phyloP scores from a whole-genome alignment of 2,113 vertebrate genomes.

The Nanorana parkeri region DNA sequence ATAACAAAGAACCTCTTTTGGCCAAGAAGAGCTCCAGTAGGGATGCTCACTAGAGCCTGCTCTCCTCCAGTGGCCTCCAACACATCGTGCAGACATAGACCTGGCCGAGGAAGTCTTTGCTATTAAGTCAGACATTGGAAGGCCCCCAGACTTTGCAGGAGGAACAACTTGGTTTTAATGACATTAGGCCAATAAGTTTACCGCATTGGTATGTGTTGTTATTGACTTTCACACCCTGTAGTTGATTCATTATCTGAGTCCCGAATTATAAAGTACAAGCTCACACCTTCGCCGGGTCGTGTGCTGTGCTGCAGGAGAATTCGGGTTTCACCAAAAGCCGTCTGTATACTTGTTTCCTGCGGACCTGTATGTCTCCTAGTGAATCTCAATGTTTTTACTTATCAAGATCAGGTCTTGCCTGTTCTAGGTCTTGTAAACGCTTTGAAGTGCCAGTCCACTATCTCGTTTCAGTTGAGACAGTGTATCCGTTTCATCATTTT shows the following conservation, averaged over 20 bases:
- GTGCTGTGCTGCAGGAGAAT: constrained; percentile 13
- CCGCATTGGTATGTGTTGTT: too few species aligned
- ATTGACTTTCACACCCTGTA: too few species aligned
- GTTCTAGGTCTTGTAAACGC: constrained; percentile 24
- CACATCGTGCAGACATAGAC: too few species aligned
- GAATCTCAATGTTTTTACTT: constrained; percentile 48
- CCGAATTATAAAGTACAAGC: not conserved
- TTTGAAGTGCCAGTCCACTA: constrained; percentile 52
- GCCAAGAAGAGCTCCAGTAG: too few species aligned
- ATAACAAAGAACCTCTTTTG: too few species aligned
- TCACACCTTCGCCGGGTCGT: not conserved
- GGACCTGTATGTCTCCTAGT: constrained; percentile 38
- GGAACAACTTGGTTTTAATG: too few species aligned
- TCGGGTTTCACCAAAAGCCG: constrained; percentile 6
- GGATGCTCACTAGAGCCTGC: too few species aligned
- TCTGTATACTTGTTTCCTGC: constrained; percentile 6
- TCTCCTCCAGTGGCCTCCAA: too few species aligned
- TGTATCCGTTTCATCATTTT: constrained; percentile 63
- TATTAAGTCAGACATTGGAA: too few species aligned
- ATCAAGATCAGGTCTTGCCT: constrained; percentile 41
- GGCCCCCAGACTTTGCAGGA: too few species aligned
- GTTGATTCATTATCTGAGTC: not conserved
- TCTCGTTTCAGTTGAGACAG: constrained; percentile 53
- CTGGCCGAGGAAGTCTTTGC: too few species aligned
- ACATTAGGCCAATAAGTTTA: too few species aligned